Conservation (phyloP, 2,888 invertebrate genomes). For the Embidobia sp. region DNA sequence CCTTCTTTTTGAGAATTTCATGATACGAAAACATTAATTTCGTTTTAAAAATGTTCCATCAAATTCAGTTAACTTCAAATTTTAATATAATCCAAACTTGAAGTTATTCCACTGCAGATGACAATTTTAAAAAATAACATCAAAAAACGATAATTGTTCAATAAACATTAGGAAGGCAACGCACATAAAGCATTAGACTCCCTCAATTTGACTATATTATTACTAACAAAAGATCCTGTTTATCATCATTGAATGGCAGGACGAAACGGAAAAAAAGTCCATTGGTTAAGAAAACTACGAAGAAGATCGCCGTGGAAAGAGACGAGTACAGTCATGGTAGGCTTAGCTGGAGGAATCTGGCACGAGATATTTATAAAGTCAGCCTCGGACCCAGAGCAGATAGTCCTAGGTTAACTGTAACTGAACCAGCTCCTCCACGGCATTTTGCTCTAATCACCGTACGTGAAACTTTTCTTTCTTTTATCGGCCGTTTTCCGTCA, state of each 20-base stretch:
- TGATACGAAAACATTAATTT: no score
- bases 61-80: no score
- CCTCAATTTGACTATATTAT: slow-evolving; percentile 41
- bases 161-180: no score
- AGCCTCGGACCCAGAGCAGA: slow-evolving; percentile 55
- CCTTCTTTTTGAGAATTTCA: no score
- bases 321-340: slow-evolving; percentile 68
- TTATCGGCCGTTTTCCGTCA: slow-evolving; percentile 35
- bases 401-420: slow-evolving; percentile 67
- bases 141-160: no score
- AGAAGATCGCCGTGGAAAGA: slow-evolving; percentile 23
- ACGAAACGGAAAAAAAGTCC: slow-evolving; percentile 20
- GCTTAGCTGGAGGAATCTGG: slow-evolving; percentile 69
- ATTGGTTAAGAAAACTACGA: slow-evolving; percentile 35
- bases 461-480: slow-evolving; percentile 60
- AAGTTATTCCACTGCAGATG: no score
- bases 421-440: slow-evolving; percentile 56
- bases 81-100: no score
- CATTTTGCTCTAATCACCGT: slow-evolving; percentile 64
- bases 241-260: slow-evolving; percentile 29
- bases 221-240: slow-evolving; percentile 25
- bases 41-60: no score
- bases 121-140: background rate
- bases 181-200: slow-evolving; percentile 18
- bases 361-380: slow-evolving; percentile 68